phyloP scores from a whole-genome alignment of 2,113 vertebrate species.

The Caranx ignobilis region DNA sequence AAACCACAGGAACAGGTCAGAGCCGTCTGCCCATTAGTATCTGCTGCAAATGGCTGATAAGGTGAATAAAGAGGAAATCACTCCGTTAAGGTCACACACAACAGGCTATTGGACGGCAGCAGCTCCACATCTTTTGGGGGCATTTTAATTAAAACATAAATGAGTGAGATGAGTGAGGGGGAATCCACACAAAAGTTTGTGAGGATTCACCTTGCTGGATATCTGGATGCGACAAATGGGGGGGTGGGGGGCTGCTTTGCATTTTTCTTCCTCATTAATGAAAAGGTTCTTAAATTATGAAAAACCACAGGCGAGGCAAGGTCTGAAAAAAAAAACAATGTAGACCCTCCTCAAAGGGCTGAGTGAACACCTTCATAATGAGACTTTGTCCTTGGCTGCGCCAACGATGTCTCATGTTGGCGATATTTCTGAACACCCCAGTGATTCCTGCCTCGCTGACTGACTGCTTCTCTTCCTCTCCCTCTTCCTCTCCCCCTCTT shows the following conservation, averaged over 20 bases:
- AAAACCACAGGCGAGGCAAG: conserved; percentile 18
- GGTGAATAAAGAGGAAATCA: not conserved
- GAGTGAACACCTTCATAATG: conserved; percentile 17
- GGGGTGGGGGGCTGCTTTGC: conserved; percentile 11
- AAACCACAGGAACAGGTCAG: conserved; percentile 27
- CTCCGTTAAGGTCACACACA: not conserved
- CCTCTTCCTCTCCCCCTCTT: conserved; percentile 25
- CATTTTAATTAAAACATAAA: conserved; percentile 41
- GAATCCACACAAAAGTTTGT: conserved; percentile 19
- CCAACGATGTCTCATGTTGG: not conserved
- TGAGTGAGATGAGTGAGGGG: conserved; percentile 2
- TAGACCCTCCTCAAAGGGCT: conserved; percentile 25
- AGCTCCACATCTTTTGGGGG: conserved; percentile 34
- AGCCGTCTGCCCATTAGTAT: conserved; percentile 8
- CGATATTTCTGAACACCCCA: conserved; percentile 5
- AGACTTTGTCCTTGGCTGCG: conserved; percentile 46
- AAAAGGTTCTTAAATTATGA: conserved; percentile 37
- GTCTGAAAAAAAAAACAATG: conserved; percentile 20
- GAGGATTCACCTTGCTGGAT: conserved; percentile 15
- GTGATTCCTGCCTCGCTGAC: conserved; percentile 34
- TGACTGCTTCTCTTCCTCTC: not conserved
- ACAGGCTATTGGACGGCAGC: not conserved
- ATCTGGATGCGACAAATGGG: not conserved
- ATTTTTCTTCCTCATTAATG: conserved; percentile 42
- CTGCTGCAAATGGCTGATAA: conserved; percentile 41